These are phyloP conservation scores for Diplazon laetatorius DNA, from an alignment of 2,888 invertebrate genomes.

Conservation along the genomic window DNA sequence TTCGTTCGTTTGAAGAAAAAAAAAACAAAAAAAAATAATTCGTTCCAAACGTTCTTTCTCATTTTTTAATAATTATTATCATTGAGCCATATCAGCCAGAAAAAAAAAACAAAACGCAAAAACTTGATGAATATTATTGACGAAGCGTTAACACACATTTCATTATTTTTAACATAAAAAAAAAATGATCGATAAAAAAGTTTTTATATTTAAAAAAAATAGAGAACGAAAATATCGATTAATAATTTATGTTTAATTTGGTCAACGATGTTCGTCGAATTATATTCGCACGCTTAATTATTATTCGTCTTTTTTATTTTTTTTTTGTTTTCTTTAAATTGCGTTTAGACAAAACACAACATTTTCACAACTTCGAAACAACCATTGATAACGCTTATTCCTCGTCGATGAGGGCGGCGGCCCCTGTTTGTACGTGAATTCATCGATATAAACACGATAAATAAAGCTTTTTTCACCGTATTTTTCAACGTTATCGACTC, in stretches of 20 bases:
- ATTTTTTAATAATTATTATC: conserved; percentile 33
- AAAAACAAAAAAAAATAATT: no score
- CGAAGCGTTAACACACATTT: conserved; percentile 36
- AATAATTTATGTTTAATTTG: conserved; percentile 56
- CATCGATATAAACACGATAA: conserved; percentile 51
- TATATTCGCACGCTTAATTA: no score
- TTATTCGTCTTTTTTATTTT: no score
- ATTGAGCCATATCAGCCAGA: conserved; percentile 25
- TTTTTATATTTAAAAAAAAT: conserved; percentile 10
- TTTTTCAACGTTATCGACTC: no score
- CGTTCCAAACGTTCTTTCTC: conserved; percentile 49
- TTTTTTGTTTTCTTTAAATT: no score
- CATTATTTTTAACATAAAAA: conserved; percentile 32
- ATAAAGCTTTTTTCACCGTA: conserved; percentile 66
- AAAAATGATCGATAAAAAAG: conserved; percentile 40
- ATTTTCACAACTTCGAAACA: conserved; percentile 30
- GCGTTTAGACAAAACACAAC: conserved; percentile 32
- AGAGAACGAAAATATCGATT: conserved; percentile 44
- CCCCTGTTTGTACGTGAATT: conserved; percentile 55
- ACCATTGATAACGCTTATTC: conserved; percentile 44
- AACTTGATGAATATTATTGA: conserved; percentile 30
- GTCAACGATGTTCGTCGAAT: conserved; percentile 39
- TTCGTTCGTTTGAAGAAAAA: no score
- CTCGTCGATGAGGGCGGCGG: conserved; percentile 52
- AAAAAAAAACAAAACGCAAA: no score